phyloP scores from a whole-genome alignment of 2,797 vertebrate species.

The Esox masquinongy region DNA sequence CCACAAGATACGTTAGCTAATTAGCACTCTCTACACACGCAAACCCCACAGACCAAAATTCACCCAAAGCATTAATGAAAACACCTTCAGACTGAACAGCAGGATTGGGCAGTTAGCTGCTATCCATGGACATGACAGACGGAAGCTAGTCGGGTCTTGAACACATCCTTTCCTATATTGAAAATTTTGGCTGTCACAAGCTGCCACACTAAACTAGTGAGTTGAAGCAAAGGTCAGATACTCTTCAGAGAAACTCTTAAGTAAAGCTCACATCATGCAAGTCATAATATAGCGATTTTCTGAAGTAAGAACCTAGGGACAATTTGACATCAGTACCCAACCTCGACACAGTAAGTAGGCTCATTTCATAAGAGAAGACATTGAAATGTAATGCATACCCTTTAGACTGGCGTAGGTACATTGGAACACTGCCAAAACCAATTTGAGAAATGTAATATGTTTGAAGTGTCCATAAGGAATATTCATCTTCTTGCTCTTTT shows the following conservation, averaged over 20 bases:
- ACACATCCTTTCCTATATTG: not conserved
- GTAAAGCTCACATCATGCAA: not conserved
- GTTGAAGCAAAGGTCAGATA: not conserved
- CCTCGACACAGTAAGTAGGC: not conserved
- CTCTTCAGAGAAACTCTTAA: not conserved
- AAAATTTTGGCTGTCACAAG: not conserved
- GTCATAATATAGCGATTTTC: not conserved
- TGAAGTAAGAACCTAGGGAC: not conserved
- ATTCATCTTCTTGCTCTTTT: not conserved
- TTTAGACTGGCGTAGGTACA: constrained; percentile 11
- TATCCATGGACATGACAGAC: not conserved
- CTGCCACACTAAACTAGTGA: not conserved
- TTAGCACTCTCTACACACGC: too few species aligned
- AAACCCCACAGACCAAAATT: too few species aligned
- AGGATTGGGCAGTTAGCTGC: not conserved
- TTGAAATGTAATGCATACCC: not conserved
- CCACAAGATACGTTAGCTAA: too few species aligned
- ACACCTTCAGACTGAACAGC: not conserved
- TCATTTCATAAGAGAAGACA: not conserved
- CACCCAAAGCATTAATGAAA: too few species aligned
- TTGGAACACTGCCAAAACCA: constrained; percentile 29
- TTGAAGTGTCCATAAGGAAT: not conserved
- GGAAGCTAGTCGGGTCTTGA: not conserved
- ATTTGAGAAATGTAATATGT: constrained; percentile 14
- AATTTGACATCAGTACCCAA: not conserved